Evolutionary conservation across 2,113 vertebrate genomes (phyloP).

Genomic region (Polyodon spathula): DNA sequence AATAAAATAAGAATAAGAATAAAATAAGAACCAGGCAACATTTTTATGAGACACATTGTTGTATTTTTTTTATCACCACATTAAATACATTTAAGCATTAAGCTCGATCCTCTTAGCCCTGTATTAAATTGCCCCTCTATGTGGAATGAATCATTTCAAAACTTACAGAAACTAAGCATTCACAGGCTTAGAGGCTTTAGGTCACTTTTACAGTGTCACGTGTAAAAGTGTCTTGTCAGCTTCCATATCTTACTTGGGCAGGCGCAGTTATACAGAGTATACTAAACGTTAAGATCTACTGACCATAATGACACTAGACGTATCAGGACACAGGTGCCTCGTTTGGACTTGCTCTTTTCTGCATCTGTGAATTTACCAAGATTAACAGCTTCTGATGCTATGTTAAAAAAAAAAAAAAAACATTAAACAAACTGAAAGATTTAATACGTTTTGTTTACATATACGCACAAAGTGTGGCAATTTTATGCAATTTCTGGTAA

Average conservation of each 20-base stretch:
- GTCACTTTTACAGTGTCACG: conserved; percentile 38
- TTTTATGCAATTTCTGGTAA: conserved; percentile 34
- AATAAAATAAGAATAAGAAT: no score
- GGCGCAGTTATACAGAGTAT: conserved; percentile 37
- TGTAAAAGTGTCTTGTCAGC: conserved; percentile 46
- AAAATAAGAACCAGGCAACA: not conserved
- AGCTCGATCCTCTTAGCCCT: conserved; percentile 45
- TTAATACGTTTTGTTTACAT: no score
- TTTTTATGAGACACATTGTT: not conserved
- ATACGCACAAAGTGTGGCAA: conserved; percentile 1
- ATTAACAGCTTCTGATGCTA: not conserved
- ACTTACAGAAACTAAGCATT: not conserved
- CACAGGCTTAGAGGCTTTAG: no score
- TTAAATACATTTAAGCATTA: conserved; percentile 55
- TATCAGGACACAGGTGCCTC: conserved; percentile 44
- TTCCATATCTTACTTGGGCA: conserved; percentile 53
- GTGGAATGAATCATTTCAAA: conserved; percentile 35
- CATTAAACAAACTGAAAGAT: no score
- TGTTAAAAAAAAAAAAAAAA: no score
- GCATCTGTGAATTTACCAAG: not conserved
- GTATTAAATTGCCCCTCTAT: conserved; percentile 55
- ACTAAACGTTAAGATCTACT: conserved; percentile 49
- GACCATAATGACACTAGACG: conserved; percentile 61
- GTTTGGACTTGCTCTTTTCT: not conserved
- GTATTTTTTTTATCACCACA: conserved; percentile 30